These are phyloP conservation scores for Leucoraja erinaceus DNA, from an alignment of 2,113 vertebrate species.

Conservation along the genomic window DNA sequence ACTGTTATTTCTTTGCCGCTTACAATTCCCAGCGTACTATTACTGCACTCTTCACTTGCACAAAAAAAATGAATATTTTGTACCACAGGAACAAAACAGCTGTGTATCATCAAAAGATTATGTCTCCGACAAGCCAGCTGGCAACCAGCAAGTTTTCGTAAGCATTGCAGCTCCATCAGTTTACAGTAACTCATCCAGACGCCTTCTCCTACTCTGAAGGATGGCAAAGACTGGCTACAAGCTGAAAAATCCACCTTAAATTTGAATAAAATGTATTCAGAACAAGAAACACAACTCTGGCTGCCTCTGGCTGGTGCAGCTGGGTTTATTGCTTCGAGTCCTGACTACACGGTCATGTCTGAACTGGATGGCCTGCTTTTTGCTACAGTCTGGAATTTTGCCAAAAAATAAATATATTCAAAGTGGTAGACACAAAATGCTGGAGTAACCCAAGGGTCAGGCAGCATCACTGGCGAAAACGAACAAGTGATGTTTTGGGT, in stretches of 20 bases:
- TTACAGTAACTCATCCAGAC: neutral
- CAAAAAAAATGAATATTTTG: neutral
- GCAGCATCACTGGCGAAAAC: too few relatives aligned
- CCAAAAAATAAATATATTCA: neutral
- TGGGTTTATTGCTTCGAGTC: slow-evolving; percentile 7
- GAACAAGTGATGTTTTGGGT: too few relatives aligned
- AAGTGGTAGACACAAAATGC: too few relatives aligned
- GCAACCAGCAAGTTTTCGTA: neutral
- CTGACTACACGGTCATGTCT: slow-evolving; percentile 12
- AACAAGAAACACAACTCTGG: neutral
- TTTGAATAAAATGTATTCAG: neutral
- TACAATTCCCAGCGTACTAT: neutral
- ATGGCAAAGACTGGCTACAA: neutral
- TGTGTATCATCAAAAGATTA: neutral
- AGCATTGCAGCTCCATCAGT: neutral
- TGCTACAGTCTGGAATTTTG: neutral
- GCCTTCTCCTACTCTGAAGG: neutral
- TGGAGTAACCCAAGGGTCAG: too few relatives aligned
- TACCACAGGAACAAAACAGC: neutral
- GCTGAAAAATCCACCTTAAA: neutral
- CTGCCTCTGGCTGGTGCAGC: slow-evolving; percentile 3
- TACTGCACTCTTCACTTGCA: neutral
- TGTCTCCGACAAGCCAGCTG: neutral
- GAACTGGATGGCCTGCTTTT: neutral
- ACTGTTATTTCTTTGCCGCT: neutral